A percentile compares a stretch with the other conserved stretches of the same genome.
Evolutionary conservation across 2,888 invertebrate species (phyloP).

Genomic region (Meliscaeva auricollis): DNA sequence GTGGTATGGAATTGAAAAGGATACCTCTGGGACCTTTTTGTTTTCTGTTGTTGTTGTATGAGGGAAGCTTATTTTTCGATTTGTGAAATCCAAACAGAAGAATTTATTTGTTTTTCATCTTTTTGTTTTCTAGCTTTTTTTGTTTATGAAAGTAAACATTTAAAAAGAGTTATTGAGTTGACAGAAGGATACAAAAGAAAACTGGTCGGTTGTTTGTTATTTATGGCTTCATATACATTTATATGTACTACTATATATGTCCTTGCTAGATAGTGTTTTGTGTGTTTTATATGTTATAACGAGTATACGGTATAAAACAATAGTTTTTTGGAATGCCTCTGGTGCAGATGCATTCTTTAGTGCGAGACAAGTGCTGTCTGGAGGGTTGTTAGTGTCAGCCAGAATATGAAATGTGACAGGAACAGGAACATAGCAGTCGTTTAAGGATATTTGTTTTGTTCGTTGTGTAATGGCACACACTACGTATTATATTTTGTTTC

Average conservation of each 20-base stretch:
- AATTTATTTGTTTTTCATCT: slow-evolving; percentile 22
- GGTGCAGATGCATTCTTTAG: slow-evolving; percentile 67
- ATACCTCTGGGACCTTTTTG: too few relatives aligned
- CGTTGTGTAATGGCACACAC: background rate
- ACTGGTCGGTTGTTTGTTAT: background rate
- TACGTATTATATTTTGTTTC: background rate
- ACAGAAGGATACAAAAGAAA: slow-evolving; percentile 45
- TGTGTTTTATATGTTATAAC: background rate
- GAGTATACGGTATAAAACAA: slow-evolving; percentile 32
- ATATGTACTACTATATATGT: background rate
- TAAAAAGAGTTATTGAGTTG: slow-evolving; percentile 68
- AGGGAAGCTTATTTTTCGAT: background rate
- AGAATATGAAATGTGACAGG: slow-evolving; percentile 58
- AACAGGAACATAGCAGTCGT: slow-evolving; percentile 19
- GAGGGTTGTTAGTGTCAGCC: slow-evolving; percentile 60
- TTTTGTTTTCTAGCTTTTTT: background rate
- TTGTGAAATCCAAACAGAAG: slow-evolving; percentile 11
- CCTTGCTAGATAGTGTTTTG: slow-evolving; percentile 5
- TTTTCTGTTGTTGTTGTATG: too few relatives aligned
- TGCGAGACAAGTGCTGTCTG: slow-evolving; percentile 66
- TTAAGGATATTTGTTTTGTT: slow-evolving; percentile 7
- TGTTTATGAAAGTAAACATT: slow-evolving; percentile 50
- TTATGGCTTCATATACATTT: too few relatives aligned
- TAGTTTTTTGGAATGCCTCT: slow-evolving; percentile 31
- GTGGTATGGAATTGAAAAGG: background rate